A percentile compares a stretch with the other conserved stretches of the same genome.
phyloP scores from a whole-genome alignment of 2,797 vertebrate species.

The Buceros bicornis region DNA sequence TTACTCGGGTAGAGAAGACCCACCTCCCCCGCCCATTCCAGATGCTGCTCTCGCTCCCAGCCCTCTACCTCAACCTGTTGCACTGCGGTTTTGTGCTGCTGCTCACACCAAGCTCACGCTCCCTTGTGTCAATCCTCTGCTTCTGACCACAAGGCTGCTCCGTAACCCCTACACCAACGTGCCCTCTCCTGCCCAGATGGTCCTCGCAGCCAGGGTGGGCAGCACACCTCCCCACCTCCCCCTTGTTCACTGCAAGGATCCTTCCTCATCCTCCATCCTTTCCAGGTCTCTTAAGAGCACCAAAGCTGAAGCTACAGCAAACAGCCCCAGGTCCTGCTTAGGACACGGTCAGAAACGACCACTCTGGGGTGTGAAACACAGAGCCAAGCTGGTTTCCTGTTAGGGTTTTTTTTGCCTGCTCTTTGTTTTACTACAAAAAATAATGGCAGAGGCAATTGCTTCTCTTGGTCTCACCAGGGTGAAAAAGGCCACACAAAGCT shows the following conservation, averaged over 20 bases:
- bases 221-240: neutral
- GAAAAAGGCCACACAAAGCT: neutral
- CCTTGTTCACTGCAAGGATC: neutral
- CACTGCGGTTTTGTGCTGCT: neutral
- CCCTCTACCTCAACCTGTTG: neutral
- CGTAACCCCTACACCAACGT: neutral
- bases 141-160: neutral
- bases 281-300: neutral
- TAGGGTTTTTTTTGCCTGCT: neutral
- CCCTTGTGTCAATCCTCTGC: neutral
- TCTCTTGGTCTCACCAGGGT: neutral
- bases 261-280: neutral
- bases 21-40: neutral
- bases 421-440: neutral
- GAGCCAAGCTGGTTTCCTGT: neutral
- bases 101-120: neutral
- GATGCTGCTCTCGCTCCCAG: fast-evolving
- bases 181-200: neutral
- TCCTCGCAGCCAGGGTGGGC: fast-evolving
- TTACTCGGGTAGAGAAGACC: neutral
- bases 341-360: neutral
- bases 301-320: neutral
- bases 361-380: neutral
- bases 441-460: neutral
- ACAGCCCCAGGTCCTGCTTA: neutral